Evolutionary conservation across 2,113 vertebrate genomes (phyloP).

Genomic region (Cottus gobio): DNA sequence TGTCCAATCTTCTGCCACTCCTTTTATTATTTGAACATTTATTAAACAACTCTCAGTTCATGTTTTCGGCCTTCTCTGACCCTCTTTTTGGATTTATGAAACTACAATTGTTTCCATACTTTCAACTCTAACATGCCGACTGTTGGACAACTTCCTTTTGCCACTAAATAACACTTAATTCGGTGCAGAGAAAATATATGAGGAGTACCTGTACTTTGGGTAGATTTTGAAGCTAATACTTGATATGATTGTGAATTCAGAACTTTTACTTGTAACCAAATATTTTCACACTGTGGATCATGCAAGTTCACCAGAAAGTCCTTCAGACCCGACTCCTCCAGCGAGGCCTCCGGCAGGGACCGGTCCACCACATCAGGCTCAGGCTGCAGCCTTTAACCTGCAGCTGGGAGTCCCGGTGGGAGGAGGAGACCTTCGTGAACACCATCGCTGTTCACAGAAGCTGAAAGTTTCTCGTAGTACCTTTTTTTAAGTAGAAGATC

Average conservation of each 20-base stretch:
- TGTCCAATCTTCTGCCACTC: background rate
- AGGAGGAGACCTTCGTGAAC: no score
- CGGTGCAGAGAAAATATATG: background rate
- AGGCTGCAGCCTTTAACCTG: no score
- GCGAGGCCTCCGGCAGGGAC: no score
- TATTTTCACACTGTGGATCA: background rate
- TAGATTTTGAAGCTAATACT: background rate
- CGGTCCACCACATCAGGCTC: no score
- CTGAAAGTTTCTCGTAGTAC: no score
- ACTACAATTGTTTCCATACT: background rate
- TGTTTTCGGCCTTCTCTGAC: background rate
- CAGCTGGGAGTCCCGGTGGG: no score
- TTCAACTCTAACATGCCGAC: background rate
- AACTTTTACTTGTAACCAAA: background rate
- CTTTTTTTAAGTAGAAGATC: background rate
- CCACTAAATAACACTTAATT: background rate
- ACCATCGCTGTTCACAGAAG: no score
- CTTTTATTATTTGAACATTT: background rate
- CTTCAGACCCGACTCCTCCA: no score
- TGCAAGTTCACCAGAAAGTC: no score
- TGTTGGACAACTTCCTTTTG: background rate
- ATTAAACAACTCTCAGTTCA: background rate
- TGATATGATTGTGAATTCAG: background rate
- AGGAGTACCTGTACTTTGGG: no score
- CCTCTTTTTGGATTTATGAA: background rate